A percentile compares a stretch with the other conserved stretches of the same genome.
Conservation (phyloP, 2,113 vertebrate genomes). For the Cynoglossus semilaevis region DNA sequence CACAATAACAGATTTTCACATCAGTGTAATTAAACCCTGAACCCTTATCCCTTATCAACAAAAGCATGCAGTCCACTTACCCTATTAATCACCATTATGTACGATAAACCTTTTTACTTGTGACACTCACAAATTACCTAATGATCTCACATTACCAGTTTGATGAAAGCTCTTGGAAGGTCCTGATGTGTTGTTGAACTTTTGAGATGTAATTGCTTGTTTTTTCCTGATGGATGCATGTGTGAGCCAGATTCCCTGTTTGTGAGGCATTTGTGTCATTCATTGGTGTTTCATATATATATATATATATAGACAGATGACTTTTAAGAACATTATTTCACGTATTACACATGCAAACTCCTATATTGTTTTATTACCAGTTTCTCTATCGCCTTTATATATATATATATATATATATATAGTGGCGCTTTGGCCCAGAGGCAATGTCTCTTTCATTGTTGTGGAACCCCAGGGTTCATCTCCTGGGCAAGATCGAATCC, state of each 20-base stretch:
- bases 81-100: conserved; percentile 59
- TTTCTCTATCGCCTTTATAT: too few species aligned
- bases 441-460: too few species aligned
- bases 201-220: conserved; percentile 18
- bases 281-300: conserved; percentile 28
- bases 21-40: conserved; percentile 77
- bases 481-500: too few species aligned
- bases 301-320: conserved; percentile 15
- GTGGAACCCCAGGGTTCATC: too few species aligned
- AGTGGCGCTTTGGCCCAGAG: too few species aligned
- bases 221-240: conserved; percentile 32
- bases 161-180: conserved; percentile 41
- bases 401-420: too few species aligned
- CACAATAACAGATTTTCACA: conserved; percentile 59
- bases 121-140: conserved; percentile 43
- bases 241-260: conserved; percentile 28
- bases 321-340: too few species aligned
- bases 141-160: conserved; percentile 42
- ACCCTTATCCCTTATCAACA: conserved; percentile 66
- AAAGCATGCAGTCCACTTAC: conserved; percentile 71
- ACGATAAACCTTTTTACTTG: conserved; percentile 56
- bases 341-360: too few species aligned
- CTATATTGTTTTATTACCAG: too few species aligned
- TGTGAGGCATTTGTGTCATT: conserved; percentile 25
- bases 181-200: conserved; percentile 30